These are phyloP conservation scores for Xanthia togata DNA, from an alignment of 2,888 invertebrate species.

Conservation along the genomic window DNA sequence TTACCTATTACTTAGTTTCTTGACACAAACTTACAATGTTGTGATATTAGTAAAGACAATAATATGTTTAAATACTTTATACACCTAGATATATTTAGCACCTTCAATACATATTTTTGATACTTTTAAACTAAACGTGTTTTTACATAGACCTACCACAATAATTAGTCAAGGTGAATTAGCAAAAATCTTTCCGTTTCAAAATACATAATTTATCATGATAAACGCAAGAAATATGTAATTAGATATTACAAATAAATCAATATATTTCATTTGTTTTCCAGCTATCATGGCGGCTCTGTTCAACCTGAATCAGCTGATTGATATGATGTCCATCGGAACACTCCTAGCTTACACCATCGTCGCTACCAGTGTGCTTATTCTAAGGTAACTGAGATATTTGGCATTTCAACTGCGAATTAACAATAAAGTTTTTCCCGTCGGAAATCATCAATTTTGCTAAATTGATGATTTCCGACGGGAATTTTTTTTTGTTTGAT, in stretches of 20 bases:
- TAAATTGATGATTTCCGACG: too few species aligned
- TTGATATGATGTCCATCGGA: constrained; percentile 99
- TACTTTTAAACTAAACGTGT: neutral
- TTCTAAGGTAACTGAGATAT: constrained; percentile 92
- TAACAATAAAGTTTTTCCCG: neutral
- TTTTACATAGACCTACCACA: neutral
- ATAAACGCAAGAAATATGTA: neutral
- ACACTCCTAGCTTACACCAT: constrained; percentile 97
- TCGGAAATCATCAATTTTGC: neutral
- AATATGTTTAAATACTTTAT: neutral
- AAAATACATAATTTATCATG: neutral
- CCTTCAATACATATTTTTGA: neutral
- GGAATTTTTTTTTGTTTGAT: too few species aligned
- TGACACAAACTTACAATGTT: neutral
- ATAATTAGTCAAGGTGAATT: constrained; percentile 4
- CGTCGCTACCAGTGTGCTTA: constrained; percentile 96
- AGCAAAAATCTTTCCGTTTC: neutral
- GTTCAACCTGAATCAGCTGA: constrained; percentile 97
- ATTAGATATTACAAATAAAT: constrained; percentile 2
- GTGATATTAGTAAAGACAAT: too few species aligned
- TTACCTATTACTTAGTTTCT: neutral
- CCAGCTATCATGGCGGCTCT: constrained; percentile 95
- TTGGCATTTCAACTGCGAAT: neutral
- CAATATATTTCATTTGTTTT: constrained; percentile 50
- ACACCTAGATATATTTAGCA: neutral